Evolutionary conservation across 2,113 vertebrate species (phyloP).

Genomic region (Motacilla tschutschensis): DNA sequence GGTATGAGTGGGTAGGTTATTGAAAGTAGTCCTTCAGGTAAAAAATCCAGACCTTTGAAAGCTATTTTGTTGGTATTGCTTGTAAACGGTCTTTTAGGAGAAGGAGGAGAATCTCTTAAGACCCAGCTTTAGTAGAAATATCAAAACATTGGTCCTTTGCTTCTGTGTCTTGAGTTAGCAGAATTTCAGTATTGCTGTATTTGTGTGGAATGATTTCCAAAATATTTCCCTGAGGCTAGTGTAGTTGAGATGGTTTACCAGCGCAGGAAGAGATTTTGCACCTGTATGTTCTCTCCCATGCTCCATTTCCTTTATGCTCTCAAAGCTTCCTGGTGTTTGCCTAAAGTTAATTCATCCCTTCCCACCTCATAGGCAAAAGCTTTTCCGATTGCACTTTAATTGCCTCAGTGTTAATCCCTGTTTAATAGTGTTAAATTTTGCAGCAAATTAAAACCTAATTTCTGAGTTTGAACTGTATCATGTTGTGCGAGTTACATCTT

Average conservation of each 20-base stretch:
- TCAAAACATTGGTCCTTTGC: background rate
- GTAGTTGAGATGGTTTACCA: background rate
- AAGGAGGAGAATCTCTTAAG: background rate
- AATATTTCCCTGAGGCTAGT: background rate
- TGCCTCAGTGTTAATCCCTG: conserved; percentile 15
- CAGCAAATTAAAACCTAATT: conserved; percentile 47
- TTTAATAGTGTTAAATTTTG: conserved; percentile 29
- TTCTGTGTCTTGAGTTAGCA: background rate
- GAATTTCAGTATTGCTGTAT: background rate
- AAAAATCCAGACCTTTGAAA: background rate
- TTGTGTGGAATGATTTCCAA: background rate
- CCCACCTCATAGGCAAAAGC: background rate
- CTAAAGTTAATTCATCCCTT: conserved; percentile 4
- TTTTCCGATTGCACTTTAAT: conserved; percentile 22
- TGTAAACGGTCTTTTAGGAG: background rate
- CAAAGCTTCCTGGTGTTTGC: background rate
- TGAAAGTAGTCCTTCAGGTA: background rate
- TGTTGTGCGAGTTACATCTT: background rate
- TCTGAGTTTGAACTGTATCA: background rate
- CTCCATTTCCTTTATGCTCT: background rate
- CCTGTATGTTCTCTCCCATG: background rate
- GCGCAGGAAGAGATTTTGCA: background rate
- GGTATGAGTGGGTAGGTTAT: background rate
- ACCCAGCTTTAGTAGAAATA: background rate
- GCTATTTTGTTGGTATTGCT: background rate